Percentiles rank a stretch among this genome's conserved stretches.
Evolutionary conservation across 64 coral and sea anemone genomes (phyloP).

Genomic region (Pocillopora verrucosa): DNA sequence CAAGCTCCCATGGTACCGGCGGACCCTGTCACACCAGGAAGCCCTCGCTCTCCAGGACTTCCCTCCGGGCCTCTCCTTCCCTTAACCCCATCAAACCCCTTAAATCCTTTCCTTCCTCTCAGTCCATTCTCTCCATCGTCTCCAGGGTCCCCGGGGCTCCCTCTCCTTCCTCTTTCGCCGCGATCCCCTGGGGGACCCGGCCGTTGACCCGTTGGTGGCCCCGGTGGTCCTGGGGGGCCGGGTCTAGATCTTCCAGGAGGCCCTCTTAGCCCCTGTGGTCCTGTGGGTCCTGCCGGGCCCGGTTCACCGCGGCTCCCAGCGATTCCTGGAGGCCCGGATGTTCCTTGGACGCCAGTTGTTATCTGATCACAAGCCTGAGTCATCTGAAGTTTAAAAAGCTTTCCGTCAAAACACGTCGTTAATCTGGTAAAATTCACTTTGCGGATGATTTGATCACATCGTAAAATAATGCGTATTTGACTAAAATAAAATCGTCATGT

Average conservation of each 20-base stretch:
- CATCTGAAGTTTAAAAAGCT: slow-evolving; percentile 33
- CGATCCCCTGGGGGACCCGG: slow-evolving; percentile 9
- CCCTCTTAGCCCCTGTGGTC: slow-evolving; percentile 47
- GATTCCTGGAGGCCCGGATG: slow-evolving; percentile 33
- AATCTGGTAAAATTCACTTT: too few species aligned
- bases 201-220: background rate
- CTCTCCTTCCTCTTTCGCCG: slow-evolving; percentile 33
- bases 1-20: slow-evolving; percentile 35
- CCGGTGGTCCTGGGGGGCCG: slow-evolving; percentile 34
- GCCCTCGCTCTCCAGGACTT: slow-evolving; percentile 17
- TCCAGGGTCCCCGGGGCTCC: slow-evolving; percentile 53
- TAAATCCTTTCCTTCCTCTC: background rate
- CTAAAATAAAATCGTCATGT: too few species aligned
- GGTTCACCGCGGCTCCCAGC: slow-evolving; percentile 32
- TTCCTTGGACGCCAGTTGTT: slow-evolving; percentile 46
- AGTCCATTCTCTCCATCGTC: slow-evolving; percentile 38
- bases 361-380: slow-evolving; percentile 38
- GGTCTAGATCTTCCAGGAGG: slow-evolving; percentile 47
- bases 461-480: too few species aligned
- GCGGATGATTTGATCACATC: too few species aligned
- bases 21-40: slow-evolving; percentile 35
- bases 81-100: slow-evolving; percentile 46
- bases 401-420: background rate
- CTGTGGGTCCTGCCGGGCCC: slow-evolving; percentile 49
- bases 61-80: slow-evolving; percentile 57